Conservation (phyloP, 1,140 invertebrate species). For the Chionoecetes opilio region DNA sequence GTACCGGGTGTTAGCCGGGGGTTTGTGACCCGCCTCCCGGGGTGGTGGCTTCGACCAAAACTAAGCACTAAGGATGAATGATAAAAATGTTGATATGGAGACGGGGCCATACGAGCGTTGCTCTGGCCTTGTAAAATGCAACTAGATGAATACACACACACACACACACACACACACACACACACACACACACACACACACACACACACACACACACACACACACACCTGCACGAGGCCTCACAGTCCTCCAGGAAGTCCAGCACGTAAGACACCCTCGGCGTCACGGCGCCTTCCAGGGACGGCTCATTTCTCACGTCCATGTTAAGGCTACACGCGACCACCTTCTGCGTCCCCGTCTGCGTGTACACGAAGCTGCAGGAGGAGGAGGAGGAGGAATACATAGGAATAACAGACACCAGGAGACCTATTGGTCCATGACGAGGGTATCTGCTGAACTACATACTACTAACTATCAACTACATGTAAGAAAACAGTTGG, state of each 20-base stretch:
- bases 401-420: too few species aligned
- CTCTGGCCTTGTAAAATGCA: too few species aligned
- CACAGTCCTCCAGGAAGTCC: conserved; percentile 39
- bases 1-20: too few species aligned
- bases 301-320: conserved; percentile 50
- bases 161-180: conserved; percentile 44
- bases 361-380: conserved; percentile 23
- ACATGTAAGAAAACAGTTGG: too few species aligned
- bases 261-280: not conserved
- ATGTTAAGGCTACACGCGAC: conserved; percentile 42
- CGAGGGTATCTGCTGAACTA: too few species aligned
- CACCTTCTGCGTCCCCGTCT: not conserved
- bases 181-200: conserved; percentile 51
- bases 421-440: too few species aligned
- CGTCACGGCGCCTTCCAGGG: not conserved
- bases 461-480: too few species aligned
- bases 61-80: too few species aligned
- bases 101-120: not conserved
- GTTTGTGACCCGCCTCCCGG: too few species aligned
- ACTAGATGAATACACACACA: conserved; percentile 13
- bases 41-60: too few species aligned
- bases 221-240: conserved; percentile 9
- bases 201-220: conserved; percentile 15
- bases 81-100: not conserved
- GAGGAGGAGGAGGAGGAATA: conserved; percentile 4